Base-by-base conservation (phyloP, 1,140 invertebrate genomes). In the Sitophilus oryzae region DNA sequence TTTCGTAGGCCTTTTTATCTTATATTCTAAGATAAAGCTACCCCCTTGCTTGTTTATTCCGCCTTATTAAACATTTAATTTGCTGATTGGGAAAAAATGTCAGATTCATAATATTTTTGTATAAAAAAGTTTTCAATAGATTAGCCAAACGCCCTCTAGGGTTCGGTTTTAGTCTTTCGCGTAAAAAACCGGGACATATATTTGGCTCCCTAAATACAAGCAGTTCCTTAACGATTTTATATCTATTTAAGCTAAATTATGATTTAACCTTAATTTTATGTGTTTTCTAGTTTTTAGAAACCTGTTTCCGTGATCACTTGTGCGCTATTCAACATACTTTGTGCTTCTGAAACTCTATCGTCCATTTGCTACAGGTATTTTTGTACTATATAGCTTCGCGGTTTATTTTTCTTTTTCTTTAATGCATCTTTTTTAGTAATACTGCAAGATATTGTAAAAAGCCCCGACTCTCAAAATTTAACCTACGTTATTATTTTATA, bases 361-460 rank as follows among this genome's bases (percentile, higher is more conserved):
- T 38, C 35, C 30, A 22, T 52, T 8, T 20, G 35, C 40, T 21
- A 36, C 25, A 20, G 20, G 25, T 36, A 36, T 54, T n/a, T n/a
- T 56, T 56, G 53, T 56, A 56, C 53, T 56, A 56, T 56, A 36
- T 54, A 56, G 35, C 53, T 42, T 54, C n/a, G 25, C 38, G 22
- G 21, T 21, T 47, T 21, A 15, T 47, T 35, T 35, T 20, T 22
- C 11, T 37, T 35, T 11, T 40, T 25, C 34, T 43, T 19, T 42
- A 41, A 20, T 45, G 38, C 43, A 38, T 44, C 42, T 53, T 30
- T 44, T 5, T 46, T 46, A 20, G 25, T 25, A 45, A 23, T 45
- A 23, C 42, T 45, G 21, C 21, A 23, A n/a, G 42, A 22, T 14
- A 41, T 23, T 35, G 49, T 54, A 53, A 45, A 53, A 14, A 45